Conservation (phyloP, 1,140 invertebrate species). For the Euura lappo region DNA sequence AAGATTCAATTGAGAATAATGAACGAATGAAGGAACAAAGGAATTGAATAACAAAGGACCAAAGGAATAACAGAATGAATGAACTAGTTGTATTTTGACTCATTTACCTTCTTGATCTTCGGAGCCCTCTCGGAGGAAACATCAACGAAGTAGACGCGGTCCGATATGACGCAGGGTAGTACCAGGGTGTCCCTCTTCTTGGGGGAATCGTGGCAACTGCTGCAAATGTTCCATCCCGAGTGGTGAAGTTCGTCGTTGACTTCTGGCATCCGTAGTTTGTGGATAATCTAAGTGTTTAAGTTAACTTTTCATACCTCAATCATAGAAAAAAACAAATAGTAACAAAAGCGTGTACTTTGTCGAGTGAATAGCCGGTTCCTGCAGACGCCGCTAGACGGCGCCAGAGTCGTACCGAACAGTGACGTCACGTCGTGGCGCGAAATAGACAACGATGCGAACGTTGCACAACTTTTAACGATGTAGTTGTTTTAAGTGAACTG, state of each 20-base stretch:
- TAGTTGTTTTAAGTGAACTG: no score
- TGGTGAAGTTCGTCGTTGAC: slow-evolving; percentile 92
- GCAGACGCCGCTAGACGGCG: no score
- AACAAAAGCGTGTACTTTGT: no score
- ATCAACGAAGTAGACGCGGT: slow-evolving; percentile 88
- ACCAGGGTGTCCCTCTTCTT: slow-evolving; percentile 80
- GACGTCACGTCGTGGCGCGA: background rate
- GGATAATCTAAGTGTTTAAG: slow-evolving; percentile 75
- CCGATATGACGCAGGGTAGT: slow-evolving; percentile 81
- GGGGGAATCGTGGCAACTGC: slow-evolving; percentile 78
- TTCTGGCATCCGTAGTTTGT: slow-evolving; percentile 80
- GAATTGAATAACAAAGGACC: slow-evolving; percentile 9
- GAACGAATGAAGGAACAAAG: background rate
- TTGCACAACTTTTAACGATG: no score
- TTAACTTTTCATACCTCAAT: slow-evolving; percentile 17
- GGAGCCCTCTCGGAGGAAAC: slow-evolving; percentile 73
- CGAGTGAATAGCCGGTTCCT: background rate
- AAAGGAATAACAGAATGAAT: no score
- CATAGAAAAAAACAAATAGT: no score
- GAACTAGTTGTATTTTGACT: background rate
- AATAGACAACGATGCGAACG: background rate
- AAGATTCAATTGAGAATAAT: background rate
- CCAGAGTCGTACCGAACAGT: background rate
- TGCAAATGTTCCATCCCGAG: slow-evolving; percentile 95
- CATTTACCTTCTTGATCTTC: slow-evolving; percentile 66